phyloP scores from a whole-genome alignment of 2,888 invertebrate genomes.

The Meteorus cinctellus region DNA sequence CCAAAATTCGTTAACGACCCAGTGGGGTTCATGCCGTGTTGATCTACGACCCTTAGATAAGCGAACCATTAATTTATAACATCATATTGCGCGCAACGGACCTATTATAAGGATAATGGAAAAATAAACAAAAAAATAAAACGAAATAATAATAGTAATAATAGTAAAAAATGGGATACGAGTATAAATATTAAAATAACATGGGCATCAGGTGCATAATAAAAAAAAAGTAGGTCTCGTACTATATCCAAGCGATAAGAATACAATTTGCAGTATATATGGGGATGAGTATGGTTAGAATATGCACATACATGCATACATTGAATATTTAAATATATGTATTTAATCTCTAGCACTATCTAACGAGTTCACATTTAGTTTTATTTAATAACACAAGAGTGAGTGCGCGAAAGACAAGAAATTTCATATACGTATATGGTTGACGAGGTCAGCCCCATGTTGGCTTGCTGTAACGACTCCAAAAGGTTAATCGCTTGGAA shows the following conservation, averaged over 20 bases:
- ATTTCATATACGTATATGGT: slow-evolving; percentile 11
- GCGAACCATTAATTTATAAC: slow-evolving; percentile 34
- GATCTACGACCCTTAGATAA: slow-evolving; percentile 33
- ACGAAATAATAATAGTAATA: neutral
- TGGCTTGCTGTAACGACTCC: slow-evolving; percentile 12
- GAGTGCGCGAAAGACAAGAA: slow-evolving; percentile 27
- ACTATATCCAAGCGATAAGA: slow-evolving; percentile 23
- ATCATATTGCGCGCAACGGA: slow-evolving; percentile 31
- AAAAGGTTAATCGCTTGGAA: slow-evolving; percentile 37
- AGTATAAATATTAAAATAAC: slow-evolving; percentile 4
- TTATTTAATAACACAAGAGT: slow-evolving; percentile 24
- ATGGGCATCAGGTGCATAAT: neutral
- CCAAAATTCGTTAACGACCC: slow-evolving; percentile 62
- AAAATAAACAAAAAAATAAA: slow-evolving; percentile 4
- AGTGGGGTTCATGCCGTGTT: slow-evolving; percentile 7
- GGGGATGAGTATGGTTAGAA: neutral
- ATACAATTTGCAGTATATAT: slow-evolving; percentile 12
- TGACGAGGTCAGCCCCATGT: slow-evolving; percentile 31
- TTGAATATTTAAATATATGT: neutral
- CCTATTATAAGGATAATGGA: slow-evolving; percentile 20
- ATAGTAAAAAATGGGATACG: neutral
- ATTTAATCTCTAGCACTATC: neutral
- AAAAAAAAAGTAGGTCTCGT: slow-evolving; percentile 6
- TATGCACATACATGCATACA: neutral
- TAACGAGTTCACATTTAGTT: slow-evolving; percentile 9